These are phyloP conservation scores for Mirza zaza DNA, from an alignment of 2,113 vertebrate genomes.

Conservation along the genomic window DNA sequence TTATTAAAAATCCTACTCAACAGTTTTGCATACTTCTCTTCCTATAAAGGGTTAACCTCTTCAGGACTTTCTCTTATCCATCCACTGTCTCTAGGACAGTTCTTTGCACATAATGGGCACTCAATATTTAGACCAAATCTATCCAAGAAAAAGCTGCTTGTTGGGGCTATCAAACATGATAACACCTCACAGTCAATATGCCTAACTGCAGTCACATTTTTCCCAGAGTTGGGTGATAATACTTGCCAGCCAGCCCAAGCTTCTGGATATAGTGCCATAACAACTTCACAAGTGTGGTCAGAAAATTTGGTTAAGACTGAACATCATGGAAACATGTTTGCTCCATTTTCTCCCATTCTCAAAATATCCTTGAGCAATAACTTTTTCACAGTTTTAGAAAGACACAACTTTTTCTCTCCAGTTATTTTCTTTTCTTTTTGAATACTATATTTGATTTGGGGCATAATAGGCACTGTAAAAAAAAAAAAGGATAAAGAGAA, in stretches of 20 bases:
- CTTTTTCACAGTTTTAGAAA: not conserved
- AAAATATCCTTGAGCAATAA: slow-evolving; percentile 23
- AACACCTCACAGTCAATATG: not conserved
- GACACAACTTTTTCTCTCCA: not conserved
- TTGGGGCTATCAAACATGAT: not conserved
- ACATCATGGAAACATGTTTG: not conserved
- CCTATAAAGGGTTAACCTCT: not conserved
- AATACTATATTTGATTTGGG: not conserved
- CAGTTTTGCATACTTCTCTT: not conserved
- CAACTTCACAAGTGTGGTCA: not conserved
- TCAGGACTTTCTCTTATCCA: not conserved
- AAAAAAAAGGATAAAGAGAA: not conserved
- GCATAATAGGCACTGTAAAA: not conserved
- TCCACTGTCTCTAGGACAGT: not conserved
- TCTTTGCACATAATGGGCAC: not conserved
- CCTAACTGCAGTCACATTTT: not conserved
- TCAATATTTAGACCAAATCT: not conserved
- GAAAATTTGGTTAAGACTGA: not conserved
- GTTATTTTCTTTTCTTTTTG: not conserved
- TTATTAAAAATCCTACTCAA: not conserved
- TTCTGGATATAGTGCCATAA: not conserved
- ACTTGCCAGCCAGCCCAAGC: not conserved
- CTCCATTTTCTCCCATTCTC: not conserved
- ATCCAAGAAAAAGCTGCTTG: not conserved
- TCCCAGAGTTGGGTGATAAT: not conserved